phyloP scores from a whole-genome alignment of 1,140 invertebrate genomes.

The Trinorchestia longiramus region DNA sequence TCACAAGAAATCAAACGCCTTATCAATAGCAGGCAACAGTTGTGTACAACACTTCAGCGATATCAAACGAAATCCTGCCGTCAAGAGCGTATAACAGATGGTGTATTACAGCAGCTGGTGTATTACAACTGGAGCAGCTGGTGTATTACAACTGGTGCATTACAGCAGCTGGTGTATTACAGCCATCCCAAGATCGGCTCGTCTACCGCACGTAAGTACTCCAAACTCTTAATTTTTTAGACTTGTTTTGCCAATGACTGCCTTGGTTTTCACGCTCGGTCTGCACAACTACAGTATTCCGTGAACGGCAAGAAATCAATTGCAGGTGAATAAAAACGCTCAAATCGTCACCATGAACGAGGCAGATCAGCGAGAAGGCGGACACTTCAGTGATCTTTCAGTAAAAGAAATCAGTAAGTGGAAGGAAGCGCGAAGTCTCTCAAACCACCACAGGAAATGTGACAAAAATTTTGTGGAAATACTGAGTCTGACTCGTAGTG shows the following conservation, averaged over 20 bases:
- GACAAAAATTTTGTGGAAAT: background rate
- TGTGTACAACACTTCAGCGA: no score
- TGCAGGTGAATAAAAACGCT: background rate
- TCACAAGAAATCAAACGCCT: no score
- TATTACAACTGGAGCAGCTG: no score
- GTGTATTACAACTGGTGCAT: background rate
- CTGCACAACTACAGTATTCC: background rate
- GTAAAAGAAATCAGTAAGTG: background rate
- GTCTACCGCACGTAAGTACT: background rate
- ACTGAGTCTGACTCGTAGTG: background rate
- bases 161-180: background rate
- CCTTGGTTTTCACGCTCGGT: background rate
- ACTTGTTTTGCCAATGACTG: background rate
- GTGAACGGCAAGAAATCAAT: background rate
- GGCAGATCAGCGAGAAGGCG: background rate
- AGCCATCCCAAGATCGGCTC: no score
- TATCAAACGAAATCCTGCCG: no score
- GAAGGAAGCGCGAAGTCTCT: background rate
- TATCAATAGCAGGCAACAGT: no score
- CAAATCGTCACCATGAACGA: constrained; percentile 27
- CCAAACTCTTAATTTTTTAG: background rate
- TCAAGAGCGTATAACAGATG: no score
- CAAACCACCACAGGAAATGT: background rate
- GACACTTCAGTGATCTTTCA: background rate
- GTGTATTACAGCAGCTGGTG: no score